Conservation (phyloP, 2,888 invertebrate species). For the Drosophila colorata region DNA sequence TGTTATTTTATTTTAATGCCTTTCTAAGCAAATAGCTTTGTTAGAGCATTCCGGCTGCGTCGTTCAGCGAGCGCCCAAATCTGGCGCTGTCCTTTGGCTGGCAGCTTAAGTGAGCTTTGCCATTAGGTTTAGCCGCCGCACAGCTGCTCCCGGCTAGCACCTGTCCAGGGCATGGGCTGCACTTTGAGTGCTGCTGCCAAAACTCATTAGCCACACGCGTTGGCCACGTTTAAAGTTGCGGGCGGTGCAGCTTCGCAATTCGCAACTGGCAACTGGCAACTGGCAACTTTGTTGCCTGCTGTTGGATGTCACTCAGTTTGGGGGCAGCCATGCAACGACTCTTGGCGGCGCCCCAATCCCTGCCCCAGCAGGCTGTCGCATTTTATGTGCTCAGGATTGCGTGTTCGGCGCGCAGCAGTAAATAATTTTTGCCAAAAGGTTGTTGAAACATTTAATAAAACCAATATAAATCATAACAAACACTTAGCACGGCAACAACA, state of each 20-base stretch:
- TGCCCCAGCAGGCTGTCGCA: slow-evolving; percentile 29
- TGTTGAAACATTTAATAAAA: slow-evolving; percentile 85
- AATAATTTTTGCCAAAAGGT: slow-evolving; percentile 78
- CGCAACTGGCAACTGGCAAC: no score
- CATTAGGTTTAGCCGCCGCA: slow-evolving; percentile 46
- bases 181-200: slow-evolving; percentile 60
- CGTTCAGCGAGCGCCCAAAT: background rate
- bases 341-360: background rate
- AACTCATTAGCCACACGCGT: slow-evolving; percentile 59
- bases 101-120: slow-evolving; percentile 55
- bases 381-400: slow-evolving; percentile 53
- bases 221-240: slow-evolving; percentile 26
- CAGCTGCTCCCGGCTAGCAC: slow-evolving; percentile 47
- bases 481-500: slow-evolving; percentile 74
- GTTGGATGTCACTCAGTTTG: slow-evolving; percentile 39
- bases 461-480: slow-evolving; percentile 84
- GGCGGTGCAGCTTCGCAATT: slow-evolving; percentile 15
- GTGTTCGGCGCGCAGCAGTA: slow-evolving; percentile 62
- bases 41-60: slow-evolving; percentile 16
- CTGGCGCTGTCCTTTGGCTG: slow-evolving; percentile 16
- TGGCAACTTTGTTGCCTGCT: slow-evolving; percentile 21
- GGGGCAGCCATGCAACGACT: slow-evolving; percentile 9
- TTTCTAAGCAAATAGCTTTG: slow-evolving; percentile 4
- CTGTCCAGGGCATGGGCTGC: slow-evolving; percentile 23
- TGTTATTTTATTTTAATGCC: background rate